Evolutionary conservation across 1,140 invertebrate genomes (phyloP), one percentile per base, ranked within the genome.

Genomic region (Drosophila sulfurigaster): DNA sequence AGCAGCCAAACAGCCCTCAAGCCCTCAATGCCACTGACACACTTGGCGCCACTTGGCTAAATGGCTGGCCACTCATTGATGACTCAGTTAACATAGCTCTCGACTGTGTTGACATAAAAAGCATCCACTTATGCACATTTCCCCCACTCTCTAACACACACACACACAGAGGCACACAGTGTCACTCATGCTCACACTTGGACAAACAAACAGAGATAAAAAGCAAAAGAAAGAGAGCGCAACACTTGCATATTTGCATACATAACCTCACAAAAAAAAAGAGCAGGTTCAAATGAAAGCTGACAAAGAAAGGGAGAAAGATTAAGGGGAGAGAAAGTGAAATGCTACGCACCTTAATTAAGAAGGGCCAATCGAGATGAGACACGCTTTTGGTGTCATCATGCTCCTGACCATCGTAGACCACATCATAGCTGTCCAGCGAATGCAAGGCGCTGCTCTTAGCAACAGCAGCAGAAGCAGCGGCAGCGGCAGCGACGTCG

Each of bases 351-450:
- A 92, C 91, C 87, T 92, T 92, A 63, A 92, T 92, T 49, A 92
- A 74, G 38, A 92, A 92, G n/a, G 91, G 91, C 91, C 90, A 92
- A 57, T 92, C 91, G 71, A 92, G 57, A 13, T 90, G 90, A 6
- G 79, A 65, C 16, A 82, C 67, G 45, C 89, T 85, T 62, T 78
- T 82, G 43, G 77, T 57, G 51, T 91, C 87, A 43, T 88, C 82
- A 25, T 88, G 87, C 46, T 86, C 83, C 57, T 87, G 82, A 8
- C 72, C 68, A 79, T 86, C 81, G 15, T 89, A 89, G 38, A 71
- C 65, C 65, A 85, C 70, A 67, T 89, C 85, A 51, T 88, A 78
- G 71, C 43, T 76, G 10, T 76, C 74, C 48, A 76, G 46, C 11
- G 74, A 72, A 16, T 76, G 74, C 25, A 76, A 30, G 1, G 74